Base-by-base conservation (phyloP, 2,113 vertebrate species). In the Origma solitaria region DNA sequence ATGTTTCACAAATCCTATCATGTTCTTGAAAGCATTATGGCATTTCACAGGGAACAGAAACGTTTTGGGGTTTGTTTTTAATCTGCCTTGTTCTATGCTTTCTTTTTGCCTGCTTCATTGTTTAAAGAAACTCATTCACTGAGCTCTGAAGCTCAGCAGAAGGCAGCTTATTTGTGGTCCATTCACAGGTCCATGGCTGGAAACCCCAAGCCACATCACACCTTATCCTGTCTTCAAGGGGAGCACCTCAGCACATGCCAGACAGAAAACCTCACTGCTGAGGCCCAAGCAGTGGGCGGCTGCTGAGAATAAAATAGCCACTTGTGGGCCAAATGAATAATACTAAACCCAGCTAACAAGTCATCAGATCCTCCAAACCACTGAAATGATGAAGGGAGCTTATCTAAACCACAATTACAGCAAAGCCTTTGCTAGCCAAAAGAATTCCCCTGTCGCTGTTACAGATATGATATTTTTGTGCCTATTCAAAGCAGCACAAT, bases 121-220 rank as follows among this genome's bases (percentile, higher is more conserved):
- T 56, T 51, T 38, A n/a, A 72, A 56, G 15, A 31, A 72, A 21
- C 8, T 33, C 24, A 15, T 30, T 33, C 22, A 28, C n/a, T 9
- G n/a, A 70, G n/a, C 40, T 38, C 49, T 50, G 42, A 75, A 78
- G 42, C 17, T 50, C 56, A 25, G 33, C 35, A 45, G 51, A 66
- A 76, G 56, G 38, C 57, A 95, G n/a, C 16, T 61, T 28, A 37
- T 21, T n/a, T 25, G 35, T 2, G 2, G 13, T 28, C 30, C 13
- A 17, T 1, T 27, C 27, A 16, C 22, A 25, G 10, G 6, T 40
- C 58, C 50, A 35, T 1, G 2, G 35, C 54, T 28, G 51, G 50
- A 69, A 84, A 28, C 3, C 7, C 17, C 60, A 6, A 6, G 12
- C 10, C 71, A 17, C 19, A 2, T 0, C 0, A 5, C 51, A n/a